Evolutionary conservation across 35 echinoderm and acorn worm genomes (phyloP).

Genomic region (Ophiothrix spiculata): DNA sequence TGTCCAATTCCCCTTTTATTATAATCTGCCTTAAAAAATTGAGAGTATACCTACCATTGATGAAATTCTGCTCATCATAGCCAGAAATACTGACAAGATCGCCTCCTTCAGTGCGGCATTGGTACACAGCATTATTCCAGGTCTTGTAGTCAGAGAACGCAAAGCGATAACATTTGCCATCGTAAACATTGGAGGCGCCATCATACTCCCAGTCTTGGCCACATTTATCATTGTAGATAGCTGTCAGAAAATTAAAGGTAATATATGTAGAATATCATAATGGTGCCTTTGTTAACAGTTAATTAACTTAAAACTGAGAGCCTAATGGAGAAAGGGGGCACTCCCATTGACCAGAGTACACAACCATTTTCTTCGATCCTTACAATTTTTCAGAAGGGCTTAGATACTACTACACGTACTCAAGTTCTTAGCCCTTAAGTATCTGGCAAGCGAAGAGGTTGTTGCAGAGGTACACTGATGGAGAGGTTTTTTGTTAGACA

Average conservation of each 20-base stretch:
- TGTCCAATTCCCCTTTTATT: too few species aligned
- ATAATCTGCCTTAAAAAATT: too few species aligned
- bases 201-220: conserved; percentile 82
- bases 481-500: too few species aligned
- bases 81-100: conserved; percentile 54
- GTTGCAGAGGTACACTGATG: too few species aligned
- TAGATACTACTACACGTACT: too few species aligned
- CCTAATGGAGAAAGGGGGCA: too few species aligned
- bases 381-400: too few species aligned
- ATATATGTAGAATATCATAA: neutral
- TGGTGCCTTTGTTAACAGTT: neutral
- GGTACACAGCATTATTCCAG: conserved; percentile 57
- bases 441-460: too few species aligned
- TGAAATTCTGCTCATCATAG: conserved; percentile 39
- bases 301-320: too few species aligned
- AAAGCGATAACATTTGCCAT: conserved; percentile 73
- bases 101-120: conserved; percentile 68
- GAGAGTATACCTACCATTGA: conserved; percentile 64
- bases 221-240: conserved; percentile 57
- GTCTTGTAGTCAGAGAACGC: conserved; percentile 32
- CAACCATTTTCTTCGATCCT: too few species aligned
- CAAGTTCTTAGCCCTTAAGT: too few species aligned
- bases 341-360: too few species aligned
- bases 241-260: conserved; percentile 30
- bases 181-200: neutral